Percentiles rank a stretch among this genome's conserved stretches.
Conservation (phyloP, 1,140 invertebrate genomes). For the Halictus rubicundus region DNA sequence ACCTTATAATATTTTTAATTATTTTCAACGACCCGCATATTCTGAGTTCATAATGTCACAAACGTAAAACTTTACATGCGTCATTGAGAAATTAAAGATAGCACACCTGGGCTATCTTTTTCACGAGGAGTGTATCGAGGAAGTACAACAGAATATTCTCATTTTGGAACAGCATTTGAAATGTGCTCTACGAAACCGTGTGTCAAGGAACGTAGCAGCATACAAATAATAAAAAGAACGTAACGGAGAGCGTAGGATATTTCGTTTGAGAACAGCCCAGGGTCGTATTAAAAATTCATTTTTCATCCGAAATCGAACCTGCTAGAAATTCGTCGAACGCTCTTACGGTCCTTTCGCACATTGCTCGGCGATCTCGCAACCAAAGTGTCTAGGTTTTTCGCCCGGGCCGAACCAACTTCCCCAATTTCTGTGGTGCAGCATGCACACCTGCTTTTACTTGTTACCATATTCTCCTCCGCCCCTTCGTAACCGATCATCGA, state of each 20-base stretch:
- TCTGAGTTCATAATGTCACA: too few species aligned
- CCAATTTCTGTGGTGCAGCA: constrained; percentile 13
- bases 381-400: constrained; percentile 3
- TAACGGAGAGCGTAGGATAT: background rate
- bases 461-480: constrained; percentile 37
- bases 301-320: constrained; percentile 39
- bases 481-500: constrained; percentile 32
- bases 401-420: background rate
- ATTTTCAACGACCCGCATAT: too few species aligned
- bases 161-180: too few species aligned
- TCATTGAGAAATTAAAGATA: too few species aligned
- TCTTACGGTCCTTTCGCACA: background rate
- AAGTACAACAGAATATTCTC: too few species aligned
- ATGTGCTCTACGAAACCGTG: too few species aligned
- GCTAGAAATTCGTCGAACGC: constrained; percentile 24
- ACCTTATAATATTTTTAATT: too few species aligned
- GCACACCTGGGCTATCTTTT: too few species aligned
- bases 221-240: background rate
- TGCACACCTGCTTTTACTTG: constrained; percentile 51
- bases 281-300: constrained; percentile 33
- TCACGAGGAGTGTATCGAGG: too few species aligned
- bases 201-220: too few species aligned
- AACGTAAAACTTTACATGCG: too few species aligned
- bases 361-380: background rate
- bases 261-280: background rate